Percentiles rank a stretch among this genome's conserved stretches.
Evolutionary conservation across 2,113 vertebrate species (phyloP).

Genomic region (Aythya baeri): DNA sequence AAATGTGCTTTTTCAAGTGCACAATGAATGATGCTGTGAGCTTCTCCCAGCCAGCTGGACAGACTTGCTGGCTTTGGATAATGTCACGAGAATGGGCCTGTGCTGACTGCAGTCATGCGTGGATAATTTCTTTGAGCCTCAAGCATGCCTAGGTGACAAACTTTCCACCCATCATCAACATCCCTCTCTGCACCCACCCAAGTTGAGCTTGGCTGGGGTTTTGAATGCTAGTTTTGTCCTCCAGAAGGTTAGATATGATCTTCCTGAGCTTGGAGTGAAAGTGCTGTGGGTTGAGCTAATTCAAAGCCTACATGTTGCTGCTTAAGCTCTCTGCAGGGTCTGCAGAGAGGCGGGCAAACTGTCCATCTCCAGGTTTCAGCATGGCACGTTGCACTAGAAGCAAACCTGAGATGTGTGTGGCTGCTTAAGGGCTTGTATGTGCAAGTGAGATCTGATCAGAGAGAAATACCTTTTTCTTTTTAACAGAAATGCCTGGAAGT

Average conservation of each 20-base stretch:
- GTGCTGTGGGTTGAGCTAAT: neutral
- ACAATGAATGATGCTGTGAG: neutral
- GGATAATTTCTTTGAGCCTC: neutral
- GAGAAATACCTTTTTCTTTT: neutral
- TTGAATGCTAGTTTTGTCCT: neutral
- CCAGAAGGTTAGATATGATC: neutral
- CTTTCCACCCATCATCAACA: neutral
- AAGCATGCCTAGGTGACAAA: neutral
- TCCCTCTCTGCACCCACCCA: neutral
- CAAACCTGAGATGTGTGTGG: neutral
- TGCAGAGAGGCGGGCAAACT: neutral
- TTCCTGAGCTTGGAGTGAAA: neutral
- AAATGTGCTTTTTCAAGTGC: neutral
- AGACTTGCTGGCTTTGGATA: neutral
- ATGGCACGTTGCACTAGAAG: fast-evolving
- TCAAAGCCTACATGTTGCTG: fast-evolving
- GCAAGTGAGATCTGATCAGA: neutral
- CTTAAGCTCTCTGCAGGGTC: neutral
- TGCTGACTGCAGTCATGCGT: neutral
- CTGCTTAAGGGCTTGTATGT: neutral
- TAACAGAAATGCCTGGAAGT: neutral
- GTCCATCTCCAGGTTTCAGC: neutral
- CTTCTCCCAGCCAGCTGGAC: neutral
- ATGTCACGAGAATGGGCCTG: neutral
- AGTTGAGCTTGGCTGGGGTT: neutral